Base-by-base conservation (phyloP, 1,140 invertebrate genomes). In the Cotesia glomerata region DNA sequence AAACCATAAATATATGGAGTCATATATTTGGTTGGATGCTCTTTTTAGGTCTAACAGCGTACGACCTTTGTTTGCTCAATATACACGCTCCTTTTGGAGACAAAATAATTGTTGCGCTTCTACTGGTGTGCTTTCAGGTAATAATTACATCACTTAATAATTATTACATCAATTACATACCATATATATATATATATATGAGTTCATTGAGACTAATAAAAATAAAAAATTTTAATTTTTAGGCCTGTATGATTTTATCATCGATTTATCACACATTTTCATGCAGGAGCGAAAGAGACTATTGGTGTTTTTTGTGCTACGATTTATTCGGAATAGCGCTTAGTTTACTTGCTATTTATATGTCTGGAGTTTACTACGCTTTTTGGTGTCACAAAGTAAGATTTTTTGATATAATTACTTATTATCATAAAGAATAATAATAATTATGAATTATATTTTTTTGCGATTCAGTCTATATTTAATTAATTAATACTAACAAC, bases 1-100 rank as follows among this genome's bases (percentile, higher is more conserved):
- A 99, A 86, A 98, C 96, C 3, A 91, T 99, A 76, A 99, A 98
- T 80, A 98, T 98, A 81, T 99, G 97, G 97, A 96, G 95, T 67
- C 97, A 99, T 85, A 89, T 98, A 75, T 91, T 96, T 74, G 97
- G 97, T 7, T 98, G 96, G 89, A 91, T 96, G 80, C 86, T 98
- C 8, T 95, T 98, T 77, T 86, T 95, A 16, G 91, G 91, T 16
- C 86, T 98, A 63, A 94, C 95, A 7, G 88, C 97, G 51, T 94
- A 96, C 78, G 96, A 97, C 81, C 88, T 96, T 52, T 91, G 93
- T 75, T 88, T 94, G 73, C 89, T 95, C 18, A 93, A 93, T 77
- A 91, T 93, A 68, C 91, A 94, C 75, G 93, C 93, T 13, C 91
- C 92, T 5, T 82, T 93, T 61, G 88, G 90, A 0, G 97, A 98